These are phyloP conservation scores for Drosophila miranda DNA, from an alignment of 1,140 invertebrate genomes.

Conservation along the genomic window DNA sequence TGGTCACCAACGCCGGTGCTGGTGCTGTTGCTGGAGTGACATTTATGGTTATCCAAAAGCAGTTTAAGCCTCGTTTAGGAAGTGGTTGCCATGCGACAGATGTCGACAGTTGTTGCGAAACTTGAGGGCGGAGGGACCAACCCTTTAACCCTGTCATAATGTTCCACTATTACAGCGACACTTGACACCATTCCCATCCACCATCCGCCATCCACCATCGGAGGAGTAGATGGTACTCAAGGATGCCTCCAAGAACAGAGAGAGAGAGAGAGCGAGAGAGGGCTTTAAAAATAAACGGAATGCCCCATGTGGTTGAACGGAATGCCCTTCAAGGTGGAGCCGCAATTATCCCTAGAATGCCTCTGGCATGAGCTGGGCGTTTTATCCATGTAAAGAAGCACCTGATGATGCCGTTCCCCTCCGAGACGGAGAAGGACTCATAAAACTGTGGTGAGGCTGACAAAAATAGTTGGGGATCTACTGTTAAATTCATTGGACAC, in stretches of 20 bases:
- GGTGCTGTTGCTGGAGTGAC: not conserved
- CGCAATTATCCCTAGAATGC: too few species aligned
- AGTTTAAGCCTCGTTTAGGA: constrained; percentile 10
- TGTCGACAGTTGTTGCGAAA: constrained; percentile 7
- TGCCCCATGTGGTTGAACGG: not conserved
- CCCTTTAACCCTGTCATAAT: constrained; percentile 39
- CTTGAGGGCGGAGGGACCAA: constrained; percentile 10
- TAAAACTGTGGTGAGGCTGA: constrained; percentile 44
- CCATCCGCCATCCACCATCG: too few species aligned
- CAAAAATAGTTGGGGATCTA: constrained; percentile 34
- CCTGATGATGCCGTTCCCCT: too few species aligned
- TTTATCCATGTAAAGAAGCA: too few species aligned
- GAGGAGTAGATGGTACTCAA: too few species aligned
- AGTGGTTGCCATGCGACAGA: too few species aligned
- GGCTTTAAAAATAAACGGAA: too few species aligned
- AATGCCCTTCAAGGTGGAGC: constrained; percentile 33
- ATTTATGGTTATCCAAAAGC: constrained; percentile 39
- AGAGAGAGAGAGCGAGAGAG: too few species aligned
- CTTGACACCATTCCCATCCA: constrained; percentile 21
- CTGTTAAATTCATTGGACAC: constrained; percentile 69
- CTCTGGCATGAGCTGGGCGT: too few species aligned
- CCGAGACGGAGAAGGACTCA: constrained; percentile 3
- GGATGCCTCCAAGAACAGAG: too few species aligned
- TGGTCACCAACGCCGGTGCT: not conserved
- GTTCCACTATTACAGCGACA: constrained; percentile 35